Conservation (phyloP, 2,113 vertebrate species). For the Tichodroma muraria region DNA sequence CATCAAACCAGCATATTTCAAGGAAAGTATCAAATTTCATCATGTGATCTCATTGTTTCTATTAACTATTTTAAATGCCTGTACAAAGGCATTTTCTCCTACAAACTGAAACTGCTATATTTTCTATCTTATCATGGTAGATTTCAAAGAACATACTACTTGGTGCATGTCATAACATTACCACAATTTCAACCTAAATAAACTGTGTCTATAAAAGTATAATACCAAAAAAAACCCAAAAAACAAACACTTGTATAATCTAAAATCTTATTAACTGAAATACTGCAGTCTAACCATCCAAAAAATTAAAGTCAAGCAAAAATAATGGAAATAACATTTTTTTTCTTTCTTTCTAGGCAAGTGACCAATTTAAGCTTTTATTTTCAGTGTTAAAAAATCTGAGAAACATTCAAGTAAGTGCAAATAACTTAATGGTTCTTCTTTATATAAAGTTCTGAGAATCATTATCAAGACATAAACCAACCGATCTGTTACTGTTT, state of each 20-base stretch:
- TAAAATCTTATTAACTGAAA: neutral
- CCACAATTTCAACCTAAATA: neutral
- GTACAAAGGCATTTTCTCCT: neutral
- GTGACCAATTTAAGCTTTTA: neutral
- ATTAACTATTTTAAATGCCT: neutral
- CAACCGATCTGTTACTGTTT: neutral
- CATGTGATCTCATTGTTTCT: neutral
- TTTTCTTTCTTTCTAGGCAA: neutral
- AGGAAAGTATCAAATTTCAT: neutral
- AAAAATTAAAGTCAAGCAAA: neutral
- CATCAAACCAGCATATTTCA: neutral
- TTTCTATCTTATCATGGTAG: neutral
- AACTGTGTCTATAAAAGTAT: neutral
- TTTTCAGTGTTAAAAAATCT: neutral
- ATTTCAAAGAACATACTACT: neutral
- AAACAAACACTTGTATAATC: neutral
- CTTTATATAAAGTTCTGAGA: neutral
- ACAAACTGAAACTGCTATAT: neutral
- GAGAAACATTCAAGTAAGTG: neutral
- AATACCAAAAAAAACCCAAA: neutral
- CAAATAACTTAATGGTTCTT: neutral
- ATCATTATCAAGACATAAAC: neutral
- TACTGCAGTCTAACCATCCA: neutral
- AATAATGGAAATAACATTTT: neutral
- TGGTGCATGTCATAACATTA: neutral